Percentiles rank a stretch among this genome's conserved stretches.
These are phyloP conservation scores for Drosophila kambysellisi DNA, from an alignment of 2,888 invertebrate species.

Conservation along the genomic window DNA sequence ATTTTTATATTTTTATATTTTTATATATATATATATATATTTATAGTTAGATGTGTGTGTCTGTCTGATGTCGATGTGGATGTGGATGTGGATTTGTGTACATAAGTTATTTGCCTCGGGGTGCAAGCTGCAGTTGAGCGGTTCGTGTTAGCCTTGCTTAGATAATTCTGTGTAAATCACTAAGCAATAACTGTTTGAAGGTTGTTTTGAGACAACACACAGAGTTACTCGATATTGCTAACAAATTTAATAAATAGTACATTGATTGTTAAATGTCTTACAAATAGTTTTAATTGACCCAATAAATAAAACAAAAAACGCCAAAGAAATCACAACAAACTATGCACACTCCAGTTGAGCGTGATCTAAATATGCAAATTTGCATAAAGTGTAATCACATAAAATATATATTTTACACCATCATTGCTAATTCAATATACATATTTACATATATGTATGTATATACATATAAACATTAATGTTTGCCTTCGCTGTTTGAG, in stretches of 20 bases:
- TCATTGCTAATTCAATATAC: background rate
- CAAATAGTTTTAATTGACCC: slow-evolving; percentile 7
- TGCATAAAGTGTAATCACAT: background rate
- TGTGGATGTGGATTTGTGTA: background rate
- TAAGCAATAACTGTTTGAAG: slow-evolving; percentile 27
- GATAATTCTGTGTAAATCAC: slow-evolving; percentile 25
- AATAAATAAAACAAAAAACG: slow-evolving; percentile 2
- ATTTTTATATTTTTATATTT: background rate
- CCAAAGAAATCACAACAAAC: background rate
- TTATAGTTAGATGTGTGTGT: background rate
- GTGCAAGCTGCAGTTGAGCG: slow-evolving; percentile 13
- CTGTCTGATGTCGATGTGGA: background rate
- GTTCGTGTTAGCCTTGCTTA: slow-evolving; percentile 34
- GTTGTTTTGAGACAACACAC: slow-evolving; percentile 14
- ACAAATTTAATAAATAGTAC: slow-evolving; percentile 9
- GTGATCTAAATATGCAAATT: background rate
- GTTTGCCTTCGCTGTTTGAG: background rate
- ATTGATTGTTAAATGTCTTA: background rate
- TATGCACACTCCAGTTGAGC: background rate
- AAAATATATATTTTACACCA: background rate
- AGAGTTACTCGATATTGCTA: slow-evolving; percentile 10
- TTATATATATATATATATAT: background rate
- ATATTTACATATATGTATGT: background rate
- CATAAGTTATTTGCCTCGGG: slow-evolving; percentile 19
- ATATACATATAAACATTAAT: background rate